A percentile compares a stretch with the other conserved stretches of the same genome.
These are phyloP conservation scores for Sebastolobus alascanus DNA, from an alignment of 2,797 vertebrate genomes.

Conservation along the genomic window DNA sequence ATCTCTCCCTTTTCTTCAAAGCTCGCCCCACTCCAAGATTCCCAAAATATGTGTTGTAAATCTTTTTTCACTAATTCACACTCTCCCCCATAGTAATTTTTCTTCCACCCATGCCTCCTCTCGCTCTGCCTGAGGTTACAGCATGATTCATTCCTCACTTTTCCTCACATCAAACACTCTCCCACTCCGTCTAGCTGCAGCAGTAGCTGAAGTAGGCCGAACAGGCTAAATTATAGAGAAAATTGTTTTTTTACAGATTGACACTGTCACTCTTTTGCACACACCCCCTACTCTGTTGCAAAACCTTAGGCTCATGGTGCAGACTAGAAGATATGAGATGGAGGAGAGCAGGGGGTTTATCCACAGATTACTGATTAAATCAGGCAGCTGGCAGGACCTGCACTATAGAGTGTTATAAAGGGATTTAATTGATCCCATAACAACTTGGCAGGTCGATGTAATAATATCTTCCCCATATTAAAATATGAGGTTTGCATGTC, in stretches of 20 bases:
- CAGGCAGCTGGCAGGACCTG: constrained; percentile 38
- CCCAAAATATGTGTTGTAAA: constrained; percentile 48
- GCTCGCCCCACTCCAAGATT: constrained; percentile 19
- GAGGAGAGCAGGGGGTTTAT: constrained; percentile 21
- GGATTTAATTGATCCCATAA: constrained; percentile 56
- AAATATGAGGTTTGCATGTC: constrained; percentile 29
- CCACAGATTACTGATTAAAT: constrained; percentile 41
- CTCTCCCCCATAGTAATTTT: constrained; percentile 42
- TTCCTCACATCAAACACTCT: constrained; percentile 42
- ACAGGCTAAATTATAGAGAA: constrained; percentile 25
- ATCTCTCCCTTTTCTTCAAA: constrained; percentile 44
- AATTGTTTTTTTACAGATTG: not conserved
- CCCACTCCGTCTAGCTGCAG: constrained; percentile 29
- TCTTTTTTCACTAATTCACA: constrained; percentile 56
- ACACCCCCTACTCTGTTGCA: not conserved
- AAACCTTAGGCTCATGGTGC: constrained; percentile 11
- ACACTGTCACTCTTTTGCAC: not conserved
- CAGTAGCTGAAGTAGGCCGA: constrained; percentile 21
- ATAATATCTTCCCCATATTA: constrained; percentile 49
- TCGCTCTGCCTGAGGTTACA: constrained; percentile 53
- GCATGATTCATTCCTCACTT: constrained; percentile 47
- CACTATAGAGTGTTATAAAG: constrained; percentile 33
- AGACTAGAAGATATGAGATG: constrained; percentile 15
- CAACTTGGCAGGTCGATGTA: constrained; percentile 47
- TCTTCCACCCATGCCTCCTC: constrained; percentile 30